Percentiles rank a stretch among this genome's conserved stretches.
Conservation (phyloP, 2,797 vertebrate species). For the Eospalax fontanierii region DNA sequence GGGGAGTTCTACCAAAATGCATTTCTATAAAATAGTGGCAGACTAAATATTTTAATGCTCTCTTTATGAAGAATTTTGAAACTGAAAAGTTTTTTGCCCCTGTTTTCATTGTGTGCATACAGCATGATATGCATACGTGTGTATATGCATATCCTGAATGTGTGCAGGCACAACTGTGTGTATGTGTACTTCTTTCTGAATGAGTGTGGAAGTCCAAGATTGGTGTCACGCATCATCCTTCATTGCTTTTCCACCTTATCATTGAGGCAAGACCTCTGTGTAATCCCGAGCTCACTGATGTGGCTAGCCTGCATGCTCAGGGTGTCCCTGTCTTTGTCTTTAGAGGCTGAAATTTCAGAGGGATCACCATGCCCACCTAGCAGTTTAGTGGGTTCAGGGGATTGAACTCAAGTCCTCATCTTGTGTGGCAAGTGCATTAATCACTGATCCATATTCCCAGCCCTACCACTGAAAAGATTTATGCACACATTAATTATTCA, state of each 20-base stretch:
- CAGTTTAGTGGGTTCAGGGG: no score
- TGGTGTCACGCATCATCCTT: background rate
- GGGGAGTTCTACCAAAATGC: background rate
- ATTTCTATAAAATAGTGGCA: background rate
- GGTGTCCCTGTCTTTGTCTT: no score
- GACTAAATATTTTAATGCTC: background rate
- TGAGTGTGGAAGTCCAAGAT: background rate
- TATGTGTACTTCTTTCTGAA: no score
- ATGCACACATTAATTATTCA: background rate
- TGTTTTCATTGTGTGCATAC: background rate
- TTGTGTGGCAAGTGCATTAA: no score
- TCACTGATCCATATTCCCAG: no score
- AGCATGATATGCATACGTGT: background rate
- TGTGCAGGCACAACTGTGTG: background rate
- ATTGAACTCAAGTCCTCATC: no score
- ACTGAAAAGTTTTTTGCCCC: background rate
- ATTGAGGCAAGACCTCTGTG: background rate
- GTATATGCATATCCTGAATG: background rate
- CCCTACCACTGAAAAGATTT: background rate
- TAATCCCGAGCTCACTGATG: no score
- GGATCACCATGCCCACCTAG: no score
- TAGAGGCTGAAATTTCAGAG: no score
- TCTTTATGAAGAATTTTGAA: background rate
- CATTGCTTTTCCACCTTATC: no score
- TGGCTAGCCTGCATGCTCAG: no score